phyloP scores from a whole-genome alignment of 2,888 invertebrate species.

The Aspidiotus destructor region DNA sequence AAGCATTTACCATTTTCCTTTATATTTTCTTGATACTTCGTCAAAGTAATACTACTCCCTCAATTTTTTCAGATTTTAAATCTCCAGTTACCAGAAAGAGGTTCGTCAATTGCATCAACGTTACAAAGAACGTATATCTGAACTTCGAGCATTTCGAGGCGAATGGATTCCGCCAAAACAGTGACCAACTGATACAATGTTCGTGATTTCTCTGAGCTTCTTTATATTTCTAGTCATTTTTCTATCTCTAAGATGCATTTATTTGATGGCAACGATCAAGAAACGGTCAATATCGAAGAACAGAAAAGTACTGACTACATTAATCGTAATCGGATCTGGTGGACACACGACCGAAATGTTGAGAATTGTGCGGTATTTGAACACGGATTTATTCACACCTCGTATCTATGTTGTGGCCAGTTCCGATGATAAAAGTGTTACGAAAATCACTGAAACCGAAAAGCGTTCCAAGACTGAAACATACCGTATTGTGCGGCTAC shows the following conservation, averaged over 20 bases:
- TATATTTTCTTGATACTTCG: too few relatives aligned
- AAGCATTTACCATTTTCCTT: too few relatives aligned
- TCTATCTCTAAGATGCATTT: slow-evolving; percentile 11
- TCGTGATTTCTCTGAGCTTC: too few relatives aligned
- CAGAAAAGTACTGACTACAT: slow-evolving; percentile 41
- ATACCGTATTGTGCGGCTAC: slow-evolving; percentile 53
- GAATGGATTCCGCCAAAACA: too few relatives aligned
- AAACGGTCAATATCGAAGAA: slow-evolving; percentile 3
- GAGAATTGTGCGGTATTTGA: slow-evolving; percentile 55
- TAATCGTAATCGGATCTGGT: slow-evolving; percentile 66
- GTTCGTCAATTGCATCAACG: too few relatives aligned
- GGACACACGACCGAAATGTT: slow-evolving; percentile 95
- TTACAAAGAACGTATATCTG: too few relatives aligned
- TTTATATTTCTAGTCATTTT: slow-evolving; percentile 17
- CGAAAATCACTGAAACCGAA: slow-evolving; percentile 50
- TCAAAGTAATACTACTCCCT: too few relatives aligned
- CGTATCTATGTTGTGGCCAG: slow-evolving; percentile 68
- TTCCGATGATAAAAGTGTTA: slow-evolving; percentile 64
- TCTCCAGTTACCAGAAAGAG: too few relatives aligned
- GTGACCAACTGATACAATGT: too few relatives aligned
- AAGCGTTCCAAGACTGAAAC: slow-evolving; percentile 38
- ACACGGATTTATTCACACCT: slow-evolving; percentile 57
- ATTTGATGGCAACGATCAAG: neutral
- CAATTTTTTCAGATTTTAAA: too few relatives aligned
- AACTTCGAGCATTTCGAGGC: too few relatives aligned